Evolutionary conservation across 2,888 invertebrate species (phyloP).

Genomic region (Mythimna albipuncta): DNA sequence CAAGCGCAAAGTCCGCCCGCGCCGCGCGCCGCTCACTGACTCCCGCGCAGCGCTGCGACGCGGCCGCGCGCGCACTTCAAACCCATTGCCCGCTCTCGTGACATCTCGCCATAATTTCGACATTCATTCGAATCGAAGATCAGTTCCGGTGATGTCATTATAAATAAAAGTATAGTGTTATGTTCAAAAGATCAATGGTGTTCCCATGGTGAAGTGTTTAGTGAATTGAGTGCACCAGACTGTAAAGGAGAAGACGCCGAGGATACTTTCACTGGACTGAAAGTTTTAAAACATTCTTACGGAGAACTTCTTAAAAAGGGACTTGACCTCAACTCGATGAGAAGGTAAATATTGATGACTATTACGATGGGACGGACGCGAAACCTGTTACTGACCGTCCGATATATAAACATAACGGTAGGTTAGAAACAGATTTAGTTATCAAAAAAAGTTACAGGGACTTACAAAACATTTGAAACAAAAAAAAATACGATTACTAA

Average conservation of each 20-base stretch:
- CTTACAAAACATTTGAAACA: background rate
- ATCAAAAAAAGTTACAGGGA: conserved; percentile 13
- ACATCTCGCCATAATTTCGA: conserved; percentile 73
- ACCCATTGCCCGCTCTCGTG: conserved; percentile 69
- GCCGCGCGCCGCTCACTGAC: conserved; percentile 70
- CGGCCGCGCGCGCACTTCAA: conserved; percentile 60
- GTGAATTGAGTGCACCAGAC: conserved; percentile 76
- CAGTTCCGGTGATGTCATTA: conserved; percentile 77
- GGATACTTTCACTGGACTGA: conserved; percentile 90
- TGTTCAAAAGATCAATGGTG: conserved; percentile 69
- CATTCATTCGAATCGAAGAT: conserved; percentile 74
- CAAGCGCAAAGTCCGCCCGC: conserved; percentile 71
- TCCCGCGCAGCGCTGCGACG: conserved; percentile 69
- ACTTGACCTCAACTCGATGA: conserved; percentile 72
- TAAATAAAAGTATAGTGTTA: conserved; percentile 64
- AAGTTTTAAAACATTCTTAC: conserved; percentile 88
- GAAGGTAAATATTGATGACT: conserved; percentile 77
- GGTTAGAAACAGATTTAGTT: conserved; percentile 31
- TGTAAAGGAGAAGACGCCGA: conserved; percentile 83
- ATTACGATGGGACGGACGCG: conserved; percentile 23
- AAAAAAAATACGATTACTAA: background rate
- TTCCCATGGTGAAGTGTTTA: conserved; percentile 72
- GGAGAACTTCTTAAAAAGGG: conserved; percentile 85
- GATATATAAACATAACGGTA: conserved; percentile 61
- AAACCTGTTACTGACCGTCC: conserved; percentile 48